These are phyloP conservation scores for Pygoscelis antarcticus DNA, from an alignment of 2,113 vertebrate genomes.

Conservation along the genomic window DNA sequence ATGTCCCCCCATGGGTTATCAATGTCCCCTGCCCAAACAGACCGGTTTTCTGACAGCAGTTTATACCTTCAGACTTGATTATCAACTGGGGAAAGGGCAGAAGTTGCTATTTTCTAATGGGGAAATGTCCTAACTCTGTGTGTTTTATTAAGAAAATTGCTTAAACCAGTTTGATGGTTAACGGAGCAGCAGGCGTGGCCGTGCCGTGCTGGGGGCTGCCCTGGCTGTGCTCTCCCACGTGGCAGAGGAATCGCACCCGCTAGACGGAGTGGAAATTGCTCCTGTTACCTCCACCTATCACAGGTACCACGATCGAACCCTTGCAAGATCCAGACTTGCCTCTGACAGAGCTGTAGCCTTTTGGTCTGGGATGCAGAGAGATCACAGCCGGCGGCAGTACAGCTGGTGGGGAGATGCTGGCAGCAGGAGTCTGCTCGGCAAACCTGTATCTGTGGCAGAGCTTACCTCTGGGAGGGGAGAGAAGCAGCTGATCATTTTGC, in stretches of 20 bases:
- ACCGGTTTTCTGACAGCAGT: neutral
- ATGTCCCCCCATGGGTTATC: fast-evolving
- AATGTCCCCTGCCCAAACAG: neutral
- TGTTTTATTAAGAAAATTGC: neutral
- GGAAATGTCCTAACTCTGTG: neutral
- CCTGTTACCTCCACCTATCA: neutral
- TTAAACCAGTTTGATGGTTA: neutral
- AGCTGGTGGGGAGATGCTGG: neutral
- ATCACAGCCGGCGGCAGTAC: neutral
- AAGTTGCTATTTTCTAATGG: neutral
- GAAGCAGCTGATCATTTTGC: neutral
- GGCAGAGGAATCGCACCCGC: fast-evolving
- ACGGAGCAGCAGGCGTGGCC: fast-evolving
- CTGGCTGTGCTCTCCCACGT: fast-evolving
- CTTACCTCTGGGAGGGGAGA: neutral
- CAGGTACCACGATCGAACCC: fast-evolving
- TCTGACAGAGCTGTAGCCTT: neutral
- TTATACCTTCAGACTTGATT: neutral
- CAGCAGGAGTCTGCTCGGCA: neutral
- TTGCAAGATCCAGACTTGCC: neutral
- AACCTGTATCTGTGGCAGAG: neutral
- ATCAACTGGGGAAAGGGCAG: neutral
- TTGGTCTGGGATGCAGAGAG: neutral
- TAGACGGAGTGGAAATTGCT: neutral
- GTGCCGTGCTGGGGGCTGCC: neutral